Evolutionary conservation across 92 coral and sea anemone genomes (phyloP).

Genomic region (Parazoanthus swiftii): DNA sequence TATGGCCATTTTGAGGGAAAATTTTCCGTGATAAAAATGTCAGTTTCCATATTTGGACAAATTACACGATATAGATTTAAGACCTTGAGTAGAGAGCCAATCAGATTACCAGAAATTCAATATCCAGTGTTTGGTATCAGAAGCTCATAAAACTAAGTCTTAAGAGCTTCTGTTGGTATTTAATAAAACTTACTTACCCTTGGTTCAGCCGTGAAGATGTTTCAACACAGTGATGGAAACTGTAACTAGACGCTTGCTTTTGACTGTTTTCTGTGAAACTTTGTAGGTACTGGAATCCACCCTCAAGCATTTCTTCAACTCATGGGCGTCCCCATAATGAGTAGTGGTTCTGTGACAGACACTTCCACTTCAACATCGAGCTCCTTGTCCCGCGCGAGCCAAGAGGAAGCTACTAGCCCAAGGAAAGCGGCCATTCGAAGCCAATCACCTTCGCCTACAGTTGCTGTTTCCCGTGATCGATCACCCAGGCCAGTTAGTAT

Average conservation of each 20-base stretch:
- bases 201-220: neutral
- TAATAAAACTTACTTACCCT: neutral
- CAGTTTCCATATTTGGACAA: no score
- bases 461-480: neutral
- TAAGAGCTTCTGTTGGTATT: no score
- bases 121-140: no score
- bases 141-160: no score
- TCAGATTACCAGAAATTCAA: no score
- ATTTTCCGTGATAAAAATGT: no score
- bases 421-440: neutral
- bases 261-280: no score
- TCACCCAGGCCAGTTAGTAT: neutral
- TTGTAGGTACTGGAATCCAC: slow-evolving; percentile 1
- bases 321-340: slow-evolving; percentile 29
- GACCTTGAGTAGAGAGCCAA: no score
- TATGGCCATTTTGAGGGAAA: no score
- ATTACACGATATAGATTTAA: no score
- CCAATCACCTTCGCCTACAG: neutral
- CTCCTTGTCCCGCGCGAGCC: slow-evolving; percentile 8
- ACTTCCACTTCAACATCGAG: slow-evolving; percentile 8
- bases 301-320: slow-evolving; percentile 9
- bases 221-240: neutral
- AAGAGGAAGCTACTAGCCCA: slow-evolving; percentile 16
- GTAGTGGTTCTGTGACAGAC: slow-evolving; percentile 1
- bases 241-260: no score